Evolutionary conservation across 2,888 invertebrate species (phyloP).

Genomic region (Bruchidius siliquastri): DNA sequence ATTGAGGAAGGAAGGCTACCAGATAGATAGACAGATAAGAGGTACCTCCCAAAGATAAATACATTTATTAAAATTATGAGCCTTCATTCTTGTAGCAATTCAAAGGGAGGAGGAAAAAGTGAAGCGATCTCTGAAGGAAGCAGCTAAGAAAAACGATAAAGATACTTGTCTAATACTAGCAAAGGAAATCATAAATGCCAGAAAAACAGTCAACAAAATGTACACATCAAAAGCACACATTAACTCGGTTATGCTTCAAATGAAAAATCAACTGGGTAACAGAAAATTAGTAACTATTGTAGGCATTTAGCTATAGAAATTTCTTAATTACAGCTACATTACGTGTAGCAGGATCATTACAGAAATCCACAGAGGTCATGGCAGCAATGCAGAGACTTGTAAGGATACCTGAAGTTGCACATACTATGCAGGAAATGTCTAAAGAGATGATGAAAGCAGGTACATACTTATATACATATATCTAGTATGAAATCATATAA

Average conservation of each 20-base stretch:
- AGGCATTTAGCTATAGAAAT: neutral
- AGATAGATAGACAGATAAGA: conserved; percentile 91
- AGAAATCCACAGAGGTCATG: conserved; percentile 98
- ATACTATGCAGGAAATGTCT: conserved; percentile 95
- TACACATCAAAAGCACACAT: conserved; percentile 96
- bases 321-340: conserved; percentile 67
- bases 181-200: conserved; percentile 83
- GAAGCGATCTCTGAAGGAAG: conserved; percentile 87
- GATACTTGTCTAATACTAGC: conserved; percentile 92
- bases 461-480: neutral
- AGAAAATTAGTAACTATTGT: neutral
- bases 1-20: conserved; percentile 88
- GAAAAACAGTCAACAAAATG: conserved; percentile 85
- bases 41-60: conserved; percentile 44
- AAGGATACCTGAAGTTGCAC: conserved; percentile 87
- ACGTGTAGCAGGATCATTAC: conserved; percentile 85
- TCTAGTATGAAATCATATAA: neutral
- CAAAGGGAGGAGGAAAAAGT: conserved; percentile 97
- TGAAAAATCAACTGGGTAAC: conserved; percentile 94
- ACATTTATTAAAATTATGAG: too few species aligned
- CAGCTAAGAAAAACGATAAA: conserved; percentile 90
- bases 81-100: conserved; percentile 63
- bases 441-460: conserved; percentile 98
- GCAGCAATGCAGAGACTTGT: conserved; percentile 92
- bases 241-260: conserved; percentile 92